These are phyloP conservation scores for Passer montanus DNA, from an alignment of 2,113 vertebrate species.

Conservation along the genomic window DNA sequence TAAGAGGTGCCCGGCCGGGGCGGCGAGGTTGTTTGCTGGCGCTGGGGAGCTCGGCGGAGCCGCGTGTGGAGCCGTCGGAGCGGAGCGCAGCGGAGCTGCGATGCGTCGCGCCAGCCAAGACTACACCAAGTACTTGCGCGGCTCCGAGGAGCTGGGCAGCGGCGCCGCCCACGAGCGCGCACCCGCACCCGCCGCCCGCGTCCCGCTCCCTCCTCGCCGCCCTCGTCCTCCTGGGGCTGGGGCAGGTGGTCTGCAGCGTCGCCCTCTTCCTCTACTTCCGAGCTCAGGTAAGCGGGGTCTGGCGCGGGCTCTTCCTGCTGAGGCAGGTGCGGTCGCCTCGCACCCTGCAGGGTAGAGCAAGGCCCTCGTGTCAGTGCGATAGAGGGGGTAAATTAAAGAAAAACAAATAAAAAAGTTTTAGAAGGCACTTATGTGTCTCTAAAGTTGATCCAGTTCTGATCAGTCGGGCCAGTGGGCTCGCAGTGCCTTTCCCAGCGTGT, in stretches of 20 bases:
- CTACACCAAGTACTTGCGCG: constrained; percentile 76
- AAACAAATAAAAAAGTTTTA: no score
- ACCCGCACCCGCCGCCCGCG: constrained; percentile 36
- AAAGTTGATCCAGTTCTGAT: neutral
- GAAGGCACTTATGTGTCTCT: no score
- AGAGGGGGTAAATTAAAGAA: no score
- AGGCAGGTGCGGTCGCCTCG: neutral
- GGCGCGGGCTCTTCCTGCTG: neutral
- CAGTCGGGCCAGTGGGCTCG: neutral
- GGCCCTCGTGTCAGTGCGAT: neutral
- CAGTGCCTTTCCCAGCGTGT: neutral
- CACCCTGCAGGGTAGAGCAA: neutral
- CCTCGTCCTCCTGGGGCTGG: constrained; percentile 87
- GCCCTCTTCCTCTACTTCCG: constrained; percentile 91
- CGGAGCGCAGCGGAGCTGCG: constrained; percentile 12
- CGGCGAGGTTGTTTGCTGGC: neutral
- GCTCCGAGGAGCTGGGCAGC: neutral
- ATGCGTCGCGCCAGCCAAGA: constrained; percentile 79
- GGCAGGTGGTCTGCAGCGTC: constrained; percentile 93
- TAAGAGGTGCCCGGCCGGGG: neutral
- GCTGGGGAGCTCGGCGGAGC: neutral
- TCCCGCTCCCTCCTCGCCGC: constrained; percentile 82
- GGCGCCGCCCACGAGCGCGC: neutral
- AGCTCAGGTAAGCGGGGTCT: constrained; percentile 81
- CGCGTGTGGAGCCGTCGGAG: neutral